Evolutionary conservation across 2,888 invertebrate species (phyloP).

Genomic region (Zootermopsis nevadensis): DNA sequence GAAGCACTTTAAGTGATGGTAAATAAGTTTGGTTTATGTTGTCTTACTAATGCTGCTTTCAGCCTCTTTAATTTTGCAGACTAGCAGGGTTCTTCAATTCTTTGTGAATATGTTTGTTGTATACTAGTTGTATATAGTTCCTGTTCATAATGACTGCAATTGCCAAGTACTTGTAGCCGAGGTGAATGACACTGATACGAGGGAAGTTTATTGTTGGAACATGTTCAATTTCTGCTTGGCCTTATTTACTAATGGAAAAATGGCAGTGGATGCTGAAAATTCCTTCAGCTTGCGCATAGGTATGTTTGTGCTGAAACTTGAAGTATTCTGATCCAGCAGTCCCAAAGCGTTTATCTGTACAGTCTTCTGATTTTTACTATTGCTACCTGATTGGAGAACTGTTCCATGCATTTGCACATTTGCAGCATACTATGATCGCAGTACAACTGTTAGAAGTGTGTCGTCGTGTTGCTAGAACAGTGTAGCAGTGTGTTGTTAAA

Average conservation of each 20-base stretch:
- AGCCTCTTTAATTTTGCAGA: background rate
- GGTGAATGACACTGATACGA: background rate
- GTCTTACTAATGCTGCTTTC: conserved; percentile 22
- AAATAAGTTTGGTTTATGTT: background rate
- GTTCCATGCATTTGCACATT: background rate
- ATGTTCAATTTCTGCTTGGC: background rate
- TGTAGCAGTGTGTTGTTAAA: conserved; percentile 4
- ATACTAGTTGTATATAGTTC: conserved; percentile 12
- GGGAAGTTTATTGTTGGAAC: background rate
- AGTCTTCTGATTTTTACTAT: background rate
- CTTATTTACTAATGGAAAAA: background rate
- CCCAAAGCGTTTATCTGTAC: background rate
- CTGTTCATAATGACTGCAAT: background rate
- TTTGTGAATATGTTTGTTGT: background rate
- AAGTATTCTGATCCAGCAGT: background rate
- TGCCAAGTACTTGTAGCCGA: background rate
- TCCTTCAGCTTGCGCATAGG: background rate
- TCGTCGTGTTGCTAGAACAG: background rate
- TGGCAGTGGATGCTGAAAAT: background rate
- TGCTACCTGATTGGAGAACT: background rate
- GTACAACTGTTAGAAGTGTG: background rate
- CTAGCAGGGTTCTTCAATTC: background rate
- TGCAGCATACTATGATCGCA: background rate
- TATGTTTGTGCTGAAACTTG: background rate
- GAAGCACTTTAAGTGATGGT: background rate